These are phyloP conservation scores for Hartigia nigra DNA, from an alignment of 2,888 invertebrate genomes.

Conservation along the genomic window DNA sequence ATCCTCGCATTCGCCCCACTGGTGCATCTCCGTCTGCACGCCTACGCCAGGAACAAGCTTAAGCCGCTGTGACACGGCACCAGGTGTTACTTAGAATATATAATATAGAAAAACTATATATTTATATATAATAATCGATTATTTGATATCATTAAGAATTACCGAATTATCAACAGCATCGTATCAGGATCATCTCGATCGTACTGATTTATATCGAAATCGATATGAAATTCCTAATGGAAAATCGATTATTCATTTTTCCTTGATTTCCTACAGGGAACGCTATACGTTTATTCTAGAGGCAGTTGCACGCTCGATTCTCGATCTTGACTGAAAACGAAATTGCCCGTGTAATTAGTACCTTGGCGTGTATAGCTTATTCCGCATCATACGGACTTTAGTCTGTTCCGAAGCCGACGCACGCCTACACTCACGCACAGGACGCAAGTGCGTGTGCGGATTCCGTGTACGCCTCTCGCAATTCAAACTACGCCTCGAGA, in stretches of 20 bases:
- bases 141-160: background rate
- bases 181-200: background rate
- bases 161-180: background rate
- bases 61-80: constrained; percentile 19
- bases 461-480: background rate
- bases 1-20: constrained; percentile 26
- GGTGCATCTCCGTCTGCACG: constrained; percentile 49
- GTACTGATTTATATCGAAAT: background rate
- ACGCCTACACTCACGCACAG: background rate
- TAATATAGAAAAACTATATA: background rate
- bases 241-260: background rate
- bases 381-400: constrained; percentile 3
- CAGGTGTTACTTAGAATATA: background rate
- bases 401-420: background rate
- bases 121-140: background rate
- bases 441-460: background rate
- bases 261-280: background rate
- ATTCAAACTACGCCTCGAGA: background rate
- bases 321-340: background rate
- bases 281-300: background rate
- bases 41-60: constrained; percentile 38
- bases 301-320: background rate
- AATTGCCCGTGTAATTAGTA: background rate
- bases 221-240: background rate
- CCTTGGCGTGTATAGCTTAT: background rate